phyloP scores from a whole-genome alignment of 2,797 vertebrate genomes.

The Gallinago stenura region DNA sequence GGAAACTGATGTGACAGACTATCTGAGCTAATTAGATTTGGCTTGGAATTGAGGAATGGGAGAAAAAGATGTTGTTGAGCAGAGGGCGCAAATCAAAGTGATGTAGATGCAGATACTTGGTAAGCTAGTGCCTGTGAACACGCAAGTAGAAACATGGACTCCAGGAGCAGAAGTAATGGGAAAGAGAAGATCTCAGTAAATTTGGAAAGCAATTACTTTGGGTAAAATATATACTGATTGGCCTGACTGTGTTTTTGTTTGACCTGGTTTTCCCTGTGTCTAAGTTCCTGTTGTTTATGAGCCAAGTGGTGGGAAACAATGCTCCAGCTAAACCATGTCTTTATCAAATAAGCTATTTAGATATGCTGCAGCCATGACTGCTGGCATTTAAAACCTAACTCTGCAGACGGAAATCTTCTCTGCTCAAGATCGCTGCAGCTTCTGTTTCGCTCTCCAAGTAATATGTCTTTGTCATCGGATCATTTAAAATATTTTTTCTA shows the following conservation, averaged over 20 bases:
- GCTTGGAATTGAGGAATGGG: background rate
- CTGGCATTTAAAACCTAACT: background rate
- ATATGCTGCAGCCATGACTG: background rate
- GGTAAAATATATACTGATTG: background rate
- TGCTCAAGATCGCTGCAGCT: background rate
- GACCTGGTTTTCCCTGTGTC: background rate
- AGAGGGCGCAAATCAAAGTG: background rate
- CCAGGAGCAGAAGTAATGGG: background rate
- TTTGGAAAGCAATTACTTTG: background rate
- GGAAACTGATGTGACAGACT: background rate
- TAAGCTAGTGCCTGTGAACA: background rate
- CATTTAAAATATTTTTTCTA: background rate
- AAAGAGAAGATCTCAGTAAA: background rate
- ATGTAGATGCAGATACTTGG: background rate
- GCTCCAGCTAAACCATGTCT: background rate
- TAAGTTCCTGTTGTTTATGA: background rate
- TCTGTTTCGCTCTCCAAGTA: background rate
- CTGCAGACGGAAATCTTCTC: background rate
- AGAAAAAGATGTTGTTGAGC: background rate
- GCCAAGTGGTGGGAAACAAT: background rate
- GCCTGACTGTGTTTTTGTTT: background rate
- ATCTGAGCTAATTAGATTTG: background rate
- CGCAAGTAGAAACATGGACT: background rate
- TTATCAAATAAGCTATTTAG: constrained; percentile 12
- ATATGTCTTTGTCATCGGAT: background rate